Percentiles rank a stretch among this genome's conserved stretches.
Conservation (phyloP, 2,888 invertebrate genomes). For the Oscheius onirici region DNA sequence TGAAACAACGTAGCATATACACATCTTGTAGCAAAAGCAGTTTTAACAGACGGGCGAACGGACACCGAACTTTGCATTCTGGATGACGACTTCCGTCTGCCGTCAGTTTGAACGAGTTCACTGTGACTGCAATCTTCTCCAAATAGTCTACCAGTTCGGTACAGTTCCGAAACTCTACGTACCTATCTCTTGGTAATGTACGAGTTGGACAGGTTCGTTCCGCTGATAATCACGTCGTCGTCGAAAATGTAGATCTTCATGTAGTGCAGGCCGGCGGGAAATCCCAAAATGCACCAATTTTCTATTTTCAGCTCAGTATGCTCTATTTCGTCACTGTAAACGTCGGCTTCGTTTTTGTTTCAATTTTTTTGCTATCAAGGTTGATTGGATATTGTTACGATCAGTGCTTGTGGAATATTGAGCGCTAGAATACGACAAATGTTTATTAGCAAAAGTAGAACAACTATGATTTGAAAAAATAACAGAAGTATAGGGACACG, state of each 20-base stretch:
- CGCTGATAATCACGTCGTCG: constrained; percentile 90
- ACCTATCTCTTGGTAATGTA: constrained; percentile 98
- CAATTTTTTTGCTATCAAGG: no score
- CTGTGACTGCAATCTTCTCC: constrained; percentile 76
- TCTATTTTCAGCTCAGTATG: no score
- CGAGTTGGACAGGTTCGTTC: constrained; percentile 95
- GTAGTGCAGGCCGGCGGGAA: constrained; percentile 90
- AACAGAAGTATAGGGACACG: no score
- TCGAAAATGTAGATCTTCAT: constrained; percentile 98
- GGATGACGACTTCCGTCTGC: constrained; percentile 73
- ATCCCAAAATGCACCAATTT: no score
- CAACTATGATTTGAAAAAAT: no score
- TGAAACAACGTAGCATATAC: no score
- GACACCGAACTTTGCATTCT: constrained; percentile 76
- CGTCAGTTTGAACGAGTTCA: constrained; percentile 43
- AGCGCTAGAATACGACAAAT: no score
- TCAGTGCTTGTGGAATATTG: no score
- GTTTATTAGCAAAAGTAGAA: no score
- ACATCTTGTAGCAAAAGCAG: no score
- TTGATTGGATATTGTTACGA: no score
- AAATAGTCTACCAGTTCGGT: constrained; percentile 84
- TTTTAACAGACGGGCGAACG: no score
- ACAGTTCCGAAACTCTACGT: constrained; percentile 85
- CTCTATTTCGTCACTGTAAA: constrained; percentile 82
- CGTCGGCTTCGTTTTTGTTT: constrained; percentile 94